Conservation (phyloP, 1,140 invertebrate genomes). For the Zaprionus lachaisei region DNA sequence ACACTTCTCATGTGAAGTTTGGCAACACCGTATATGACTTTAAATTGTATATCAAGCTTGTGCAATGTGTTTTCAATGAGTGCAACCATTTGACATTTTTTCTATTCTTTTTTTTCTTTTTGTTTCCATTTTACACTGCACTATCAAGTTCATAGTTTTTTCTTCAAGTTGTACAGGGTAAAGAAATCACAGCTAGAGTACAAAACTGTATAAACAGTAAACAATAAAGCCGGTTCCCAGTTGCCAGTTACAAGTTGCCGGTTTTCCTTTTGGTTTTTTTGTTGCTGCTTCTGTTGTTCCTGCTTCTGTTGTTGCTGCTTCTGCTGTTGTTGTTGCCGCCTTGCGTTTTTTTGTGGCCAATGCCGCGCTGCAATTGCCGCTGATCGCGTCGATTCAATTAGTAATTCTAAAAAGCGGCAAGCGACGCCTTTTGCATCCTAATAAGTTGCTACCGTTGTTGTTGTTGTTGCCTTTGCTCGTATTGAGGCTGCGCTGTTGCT, state of each 20-base stretch:
- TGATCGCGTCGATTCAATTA: constrained; percentile 84
- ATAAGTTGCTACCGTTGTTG: constrained; percentile 50
- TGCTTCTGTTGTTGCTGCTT: constrained; percentile 39
- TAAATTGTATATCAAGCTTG: too few relatives aligned
- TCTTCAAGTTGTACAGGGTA: constrained; percentile 13
- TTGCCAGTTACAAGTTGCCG: constrained; percentile 19
- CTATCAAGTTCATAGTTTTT: neutral
- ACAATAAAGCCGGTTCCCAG: constrained; percentile 52
- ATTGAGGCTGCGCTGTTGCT: constrained; percentile 13
- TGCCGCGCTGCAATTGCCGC: constrained; percentile 72
- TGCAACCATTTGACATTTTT: too few relatives aligned
- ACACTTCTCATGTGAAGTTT: too few relatives aligned
- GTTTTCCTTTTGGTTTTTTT: constrained; percentile 41
- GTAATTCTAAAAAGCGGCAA: constrained; percentile 83
- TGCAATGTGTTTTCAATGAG: neutral
- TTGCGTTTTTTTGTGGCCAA: constrained; percentile 46
- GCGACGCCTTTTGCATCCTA: constrained; percentile 80
- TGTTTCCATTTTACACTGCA: neutral
- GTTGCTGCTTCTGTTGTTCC: constrained; percentile 35
- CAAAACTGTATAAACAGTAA: constrained; percentile 41
- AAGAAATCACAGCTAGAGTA: constrained; percentile 10
- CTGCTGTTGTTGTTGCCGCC: constrained; percentile 36
- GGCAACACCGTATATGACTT: too few relatives aligned
- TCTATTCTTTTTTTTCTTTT: neutral
- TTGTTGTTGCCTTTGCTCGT: constrained; percentile 23